These are phyloP conservation scores for Sylvietta virens DNA, from an alignment of 2,113 vertebrate genomes.

Conservation along the genomic window DNA sequence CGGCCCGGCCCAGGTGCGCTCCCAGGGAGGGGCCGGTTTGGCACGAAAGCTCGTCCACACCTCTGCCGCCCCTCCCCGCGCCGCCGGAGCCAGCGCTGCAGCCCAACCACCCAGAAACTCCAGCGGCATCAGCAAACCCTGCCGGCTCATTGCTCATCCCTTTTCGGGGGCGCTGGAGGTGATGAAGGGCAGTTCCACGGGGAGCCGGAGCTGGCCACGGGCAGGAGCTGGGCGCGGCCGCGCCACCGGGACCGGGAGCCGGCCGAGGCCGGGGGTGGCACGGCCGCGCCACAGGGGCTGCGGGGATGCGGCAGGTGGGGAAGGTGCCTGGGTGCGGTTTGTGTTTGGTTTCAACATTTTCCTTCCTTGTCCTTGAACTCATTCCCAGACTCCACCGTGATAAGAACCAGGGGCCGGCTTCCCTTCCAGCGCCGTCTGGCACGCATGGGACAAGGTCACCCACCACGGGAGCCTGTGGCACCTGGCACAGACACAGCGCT, in stretches of 20 bases:
- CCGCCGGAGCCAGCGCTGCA: not conserved
- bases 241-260: not conserved
- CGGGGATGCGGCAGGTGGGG: not conserved
- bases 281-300: rapidly evolving
- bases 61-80: not conserved
- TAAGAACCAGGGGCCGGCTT: not conserved
- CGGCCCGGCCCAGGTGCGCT: not conserved
- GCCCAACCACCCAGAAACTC: not conserved
- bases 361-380: not conserved
- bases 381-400: not conserved
- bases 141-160: not conserved
- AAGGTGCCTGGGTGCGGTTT: not conserved
- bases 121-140: not conserved
- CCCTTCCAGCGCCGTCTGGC: not conserved
- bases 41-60: rapidly evolving
- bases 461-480: not conserved
- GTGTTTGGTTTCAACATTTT: not conserved
- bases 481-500: not conserved
- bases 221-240: not conserved
- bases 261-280: not conserved
- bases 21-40: not conserved
- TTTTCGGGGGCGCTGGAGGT: not conserved
- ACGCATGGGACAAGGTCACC: not conserved
- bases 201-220: not conserved
- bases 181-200: not conserved